A percentile compares a stretch with the other conserved stretches of the same genome.
Conservation (phyloP, 2,113 vertebrate species). For the Eptesicus fuscus region DNA sequence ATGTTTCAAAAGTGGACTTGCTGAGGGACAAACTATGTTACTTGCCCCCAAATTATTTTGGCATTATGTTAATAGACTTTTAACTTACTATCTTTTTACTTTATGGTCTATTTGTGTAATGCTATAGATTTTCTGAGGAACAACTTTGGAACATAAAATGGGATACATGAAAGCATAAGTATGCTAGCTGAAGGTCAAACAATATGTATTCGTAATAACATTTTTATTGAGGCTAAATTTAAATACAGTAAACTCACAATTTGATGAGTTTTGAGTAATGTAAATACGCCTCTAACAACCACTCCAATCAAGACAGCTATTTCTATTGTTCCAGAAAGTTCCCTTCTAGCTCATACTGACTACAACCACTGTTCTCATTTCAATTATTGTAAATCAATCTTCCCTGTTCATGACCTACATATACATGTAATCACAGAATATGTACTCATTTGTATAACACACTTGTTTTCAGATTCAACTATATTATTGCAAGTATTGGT, state of each 20-base stretch:
- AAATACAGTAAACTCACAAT: background rate
- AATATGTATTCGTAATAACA: too few species aligned
- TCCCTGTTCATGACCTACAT: background rate
- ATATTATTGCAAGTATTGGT: too few species aligned
- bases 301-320: background rate
- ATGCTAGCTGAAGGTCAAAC: background rate
- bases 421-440: accelerated
- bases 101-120: background rate
- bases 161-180: background rate
- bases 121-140: background rate
- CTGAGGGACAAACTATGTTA: background rate
- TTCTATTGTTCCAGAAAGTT: background rate
- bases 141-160: background rate
- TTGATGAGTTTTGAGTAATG: background rate
- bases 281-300: background rate
- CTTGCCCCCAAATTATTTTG: conserved; percentile 24
- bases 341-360: too few species aligned
- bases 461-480: background rate
- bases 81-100: conserved; percentile 2
- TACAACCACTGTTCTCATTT: background rate
- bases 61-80: conserved; percentile 5
- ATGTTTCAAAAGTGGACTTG: conserved; percentile 31
- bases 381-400: background rate
- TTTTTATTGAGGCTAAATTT: conserved; percentile 11
- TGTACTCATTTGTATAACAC: background rate